Conservation (phyloP, 1,140 invertebrate species). For the Geopemphigus sp. region DNA sequence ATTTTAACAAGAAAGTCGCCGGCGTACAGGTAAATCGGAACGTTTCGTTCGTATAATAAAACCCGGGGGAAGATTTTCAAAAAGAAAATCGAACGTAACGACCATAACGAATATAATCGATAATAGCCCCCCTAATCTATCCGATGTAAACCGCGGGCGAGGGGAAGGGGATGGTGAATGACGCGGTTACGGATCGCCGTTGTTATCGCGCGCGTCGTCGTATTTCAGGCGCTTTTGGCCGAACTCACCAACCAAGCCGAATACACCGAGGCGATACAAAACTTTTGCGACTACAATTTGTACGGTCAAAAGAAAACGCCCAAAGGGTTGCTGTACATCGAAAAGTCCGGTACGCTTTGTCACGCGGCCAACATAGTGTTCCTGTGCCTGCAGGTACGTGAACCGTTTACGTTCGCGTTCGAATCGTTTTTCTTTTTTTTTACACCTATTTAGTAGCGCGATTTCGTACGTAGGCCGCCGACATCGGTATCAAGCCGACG, state of each 20-base stretch:
- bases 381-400: slow-evolving; percentile 58
- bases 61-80: too few species aligned
- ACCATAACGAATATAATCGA: too few species aligned
- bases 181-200: too few species aligned
- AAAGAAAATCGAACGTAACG: too few species aligned
- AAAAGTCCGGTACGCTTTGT: slow-evolving; percentile 62
- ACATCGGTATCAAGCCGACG: slow-evolving; percentile 55
- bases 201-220: too few species aligned
- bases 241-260: slow-evolving; percentile 57
- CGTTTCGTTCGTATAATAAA: too few species aligned
- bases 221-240: slow-evolving; percentile 57
- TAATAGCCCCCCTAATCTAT: too few species aligned
- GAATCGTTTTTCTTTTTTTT: too few species aligned
- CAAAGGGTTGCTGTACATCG: slow-evolving; percentile 62
- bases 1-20: slow-evolving; percentile 64
- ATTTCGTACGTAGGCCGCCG: slow-evolving; percentile 59
- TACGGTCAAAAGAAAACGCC: slow-evolving; percentile 59
- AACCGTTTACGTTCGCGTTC: not conserved
- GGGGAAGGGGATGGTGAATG: too few species aligned
- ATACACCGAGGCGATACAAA: slow-evolving; percentile 58
- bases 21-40: slow-evolving; percentile 60
- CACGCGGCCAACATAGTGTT: slow-evolving; percentile 64
- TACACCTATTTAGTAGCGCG: too few species aligned
- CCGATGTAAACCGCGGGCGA: too few species aligned
- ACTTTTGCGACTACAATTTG: slow-evolving; percentile 61